Base-by-base conservation (phyloP, 2,113 vertebrate genomes). In the Misgurnus mizolepis region DNA sequence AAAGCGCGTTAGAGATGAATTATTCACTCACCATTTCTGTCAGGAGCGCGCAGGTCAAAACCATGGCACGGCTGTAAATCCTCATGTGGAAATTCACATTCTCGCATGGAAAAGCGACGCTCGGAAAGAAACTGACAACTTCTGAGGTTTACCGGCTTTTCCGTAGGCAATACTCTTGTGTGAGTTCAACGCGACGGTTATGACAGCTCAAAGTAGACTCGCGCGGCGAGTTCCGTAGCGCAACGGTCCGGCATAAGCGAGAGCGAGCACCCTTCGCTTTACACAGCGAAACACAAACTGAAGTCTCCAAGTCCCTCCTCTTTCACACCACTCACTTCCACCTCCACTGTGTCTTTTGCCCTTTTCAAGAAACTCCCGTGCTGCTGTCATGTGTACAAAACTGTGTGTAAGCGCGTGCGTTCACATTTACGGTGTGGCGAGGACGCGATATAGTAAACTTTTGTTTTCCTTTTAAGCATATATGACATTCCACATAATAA, bases 1-100 rank as follows among this genome's bases (percentile, higher is more conserved):
- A 53, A 34, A 40, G 61, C 22, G 40, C 40, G 45, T 47, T 55
- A 45, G 22, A 47, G 45, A 64, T 41, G 41, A 67, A 68, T 62
- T 6, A 56, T 69, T 50, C 43, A 49, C 85, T 88, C 81, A 88
- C 87, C 87, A 84, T 88, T 79, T 83, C 64, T 73, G 64, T 65
- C 82, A 73, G 85, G 71, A 86, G 71, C 76, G 75, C 80, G 55
- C 73, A 60, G 85, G 78, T 88, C 61, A 82, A 81, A 71, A 86
- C 66, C 87, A 86, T 86, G 70, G 83, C 83, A 86, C 71, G 82
- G 22, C 10, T 85, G 56, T 74, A 81, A 84, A 81, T 72, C 75
- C 76, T 85, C 80, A 77, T 77, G 47, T 47, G 53, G 68, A 80
- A 80, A 82, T 82, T 78, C 80, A 73, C 82, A 86, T 86, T 61